Percentiles rank a stretch among this genome's conserved stretches.
phyloP scores from a whole-genome alignment of 2,888 invertebrate species.

The Asteroscopus sphinx region DNA sequence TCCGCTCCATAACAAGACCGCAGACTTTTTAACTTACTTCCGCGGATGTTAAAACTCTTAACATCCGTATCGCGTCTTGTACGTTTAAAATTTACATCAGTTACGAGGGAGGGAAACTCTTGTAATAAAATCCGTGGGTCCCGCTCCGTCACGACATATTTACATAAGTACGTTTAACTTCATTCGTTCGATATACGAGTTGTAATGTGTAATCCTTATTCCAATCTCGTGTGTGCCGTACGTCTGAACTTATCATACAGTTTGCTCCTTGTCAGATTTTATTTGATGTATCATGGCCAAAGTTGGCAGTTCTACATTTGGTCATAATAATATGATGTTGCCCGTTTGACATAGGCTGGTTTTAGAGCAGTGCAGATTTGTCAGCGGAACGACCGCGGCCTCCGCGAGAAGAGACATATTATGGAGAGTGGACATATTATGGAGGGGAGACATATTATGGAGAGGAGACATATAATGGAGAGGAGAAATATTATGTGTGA shows the following conservation, averaged over 20 bases:
- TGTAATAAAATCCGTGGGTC: conserved; percentile 51
- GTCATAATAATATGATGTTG: no score
- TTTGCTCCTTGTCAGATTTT: conserved; percentile 41
- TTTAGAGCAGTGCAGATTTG: no score
- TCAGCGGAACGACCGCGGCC: no score
- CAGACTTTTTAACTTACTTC: conserved; percentile 47
- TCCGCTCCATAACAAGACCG: conserved; percentile 13
- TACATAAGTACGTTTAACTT: conserved; percentile 55
- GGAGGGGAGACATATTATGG: no score
- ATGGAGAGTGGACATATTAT: no score
- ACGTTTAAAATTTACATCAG: conserved; percentile 58
- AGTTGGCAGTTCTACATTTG: no score
- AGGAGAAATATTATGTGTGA: no score
- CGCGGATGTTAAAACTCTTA: conserved; percentile 45
- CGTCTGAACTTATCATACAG: conserved; percentile 49
- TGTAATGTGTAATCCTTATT: conserved; percentile 58
- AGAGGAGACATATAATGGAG: no score
- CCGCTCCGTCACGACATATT: conserved; percentile 54
- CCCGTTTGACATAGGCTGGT: no score
- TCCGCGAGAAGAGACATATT: no score
- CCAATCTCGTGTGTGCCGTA: conserved; percentile 47
- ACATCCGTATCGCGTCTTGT: conserved; percentile 47
- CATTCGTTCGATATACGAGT: conserved; percentile 54
- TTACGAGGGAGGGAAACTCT: conserved; percentile 44
- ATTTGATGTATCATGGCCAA: conserved; percentile 35